Evolutionary conservation across 2,888 invertebrate species (phyloP).

Genomic region (Hoplodrina blanda): DNA sequence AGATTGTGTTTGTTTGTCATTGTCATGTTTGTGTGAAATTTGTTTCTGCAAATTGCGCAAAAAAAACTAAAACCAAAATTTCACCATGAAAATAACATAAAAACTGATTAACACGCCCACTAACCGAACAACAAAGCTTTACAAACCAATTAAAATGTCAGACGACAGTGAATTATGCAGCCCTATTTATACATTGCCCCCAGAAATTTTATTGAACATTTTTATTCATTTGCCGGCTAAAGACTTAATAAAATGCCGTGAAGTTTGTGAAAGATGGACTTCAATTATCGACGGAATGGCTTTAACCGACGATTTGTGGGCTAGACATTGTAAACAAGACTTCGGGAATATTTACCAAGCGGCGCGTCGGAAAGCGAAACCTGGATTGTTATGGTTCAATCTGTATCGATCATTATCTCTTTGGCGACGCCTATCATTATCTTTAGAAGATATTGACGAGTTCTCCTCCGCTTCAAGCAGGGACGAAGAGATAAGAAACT

Average conservation of each 20-base stretch:
- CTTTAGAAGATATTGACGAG: conserved; percentile 76
- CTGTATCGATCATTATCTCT: conserved; percentile 79
- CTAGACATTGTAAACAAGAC: conserved; percentile 71
- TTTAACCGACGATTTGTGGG: conserved; percentile 74
- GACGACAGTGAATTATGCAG: conserved; percentile 23
- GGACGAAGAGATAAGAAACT: conserved; percentile 74
- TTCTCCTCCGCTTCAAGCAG: conserved; percentile 74
- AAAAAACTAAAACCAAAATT: conserved; percentile 21
- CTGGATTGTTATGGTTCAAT: conserved; percentile 72
- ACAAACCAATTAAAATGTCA: conserved; percentile 40
- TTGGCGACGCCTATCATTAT: conserved; percentile 74
- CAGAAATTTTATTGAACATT: conserved; percentile 76
- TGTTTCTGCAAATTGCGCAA: conserved; percentile 20
- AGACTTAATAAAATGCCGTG: conserved; percentile 74
- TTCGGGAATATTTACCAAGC: conserved; percentile 66
- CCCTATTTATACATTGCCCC: conserved; percentile 65
- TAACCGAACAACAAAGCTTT: conserved; percentile 7
- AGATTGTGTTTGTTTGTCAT: background rate
- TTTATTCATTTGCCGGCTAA: conserved; percentile 74
- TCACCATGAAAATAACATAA: conserved; percentile 47
- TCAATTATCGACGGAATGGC: conserved; percentile 74
- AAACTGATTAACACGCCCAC: background rate
- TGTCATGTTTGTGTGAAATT: conserved; percentile 11
- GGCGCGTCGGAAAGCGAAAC: conserved; percentile 70
- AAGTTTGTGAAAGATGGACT: conserved; percentile 78